Evolutionary conservation across 2,888 invertebrate genomes (phyloP).

Genomic region (Epinotia bilunana): DNA sequence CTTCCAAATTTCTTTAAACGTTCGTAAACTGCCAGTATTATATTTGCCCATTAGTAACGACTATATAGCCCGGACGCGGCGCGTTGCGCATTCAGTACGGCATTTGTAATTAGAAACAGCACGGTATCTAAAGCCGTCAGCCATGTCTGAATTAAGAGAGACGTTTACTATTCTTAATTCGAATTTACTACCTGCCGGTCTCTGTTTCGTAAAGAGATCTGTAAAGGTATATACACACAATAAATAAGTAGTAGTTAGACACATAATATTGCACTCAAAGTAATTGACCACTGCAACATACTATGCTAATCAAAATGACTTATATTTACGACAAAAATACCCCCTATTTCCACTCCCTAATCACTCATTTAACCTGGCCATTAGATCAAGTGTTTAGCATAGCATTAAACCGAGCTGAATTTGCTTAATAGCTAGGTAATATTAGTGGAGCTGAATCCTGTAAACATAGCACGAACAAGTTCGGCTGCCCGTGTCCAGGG

Average conservation of each 20-base stretch:
- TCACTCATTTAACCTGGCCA: slow-evolving; percentile 5
- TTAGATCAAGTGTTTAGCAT: slow-evolving; percentile 23
- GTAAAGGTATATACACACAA: not conserved
- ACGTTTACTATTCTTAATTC: too few relatives aligned
- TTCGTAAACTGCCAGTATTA: too few relatives aligned
- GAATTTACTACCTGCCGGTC: too few relatives aligned
- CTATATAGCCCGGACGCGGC: too few relatives aligned
- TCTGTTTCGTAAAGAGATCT: too few relatives aligned
- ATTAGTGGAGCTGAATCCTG: slow-evolving; percentile 22
- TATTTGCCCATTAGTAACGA: too few relatives aligned
- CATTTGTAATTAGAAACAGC: too few relatives aligned
- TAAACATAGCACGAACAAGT: slow-evolving; percentile 55
- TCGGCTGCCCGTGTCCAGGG: slow-evolving; percentile 58
- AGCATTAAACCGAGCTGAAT: slow-evolving; percentile 27
- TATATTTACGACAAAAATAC: not conserved
- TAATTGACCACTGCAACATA: not conserved
- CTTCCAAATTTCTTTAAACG: too few relatives aligned
- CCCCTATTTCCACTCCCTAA: not conserved
- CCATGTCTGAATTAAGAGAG: too few relatives aligned
- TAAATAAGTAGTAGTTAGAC: not conserved
- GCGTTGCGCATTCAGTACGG: too few relatives aligned
- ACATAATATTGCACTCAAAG: not conserved
- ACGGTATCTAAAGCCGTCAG: too few relatives aligned
- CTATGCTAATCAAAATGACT: not conserved
- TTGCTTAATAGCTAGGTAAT: slow-evolving; percentile 36